Evolutionary conservation across 2,797 vertebrate genomes (phyloP).

Genomic region (Cetoscarus ocellatus): DNA sequence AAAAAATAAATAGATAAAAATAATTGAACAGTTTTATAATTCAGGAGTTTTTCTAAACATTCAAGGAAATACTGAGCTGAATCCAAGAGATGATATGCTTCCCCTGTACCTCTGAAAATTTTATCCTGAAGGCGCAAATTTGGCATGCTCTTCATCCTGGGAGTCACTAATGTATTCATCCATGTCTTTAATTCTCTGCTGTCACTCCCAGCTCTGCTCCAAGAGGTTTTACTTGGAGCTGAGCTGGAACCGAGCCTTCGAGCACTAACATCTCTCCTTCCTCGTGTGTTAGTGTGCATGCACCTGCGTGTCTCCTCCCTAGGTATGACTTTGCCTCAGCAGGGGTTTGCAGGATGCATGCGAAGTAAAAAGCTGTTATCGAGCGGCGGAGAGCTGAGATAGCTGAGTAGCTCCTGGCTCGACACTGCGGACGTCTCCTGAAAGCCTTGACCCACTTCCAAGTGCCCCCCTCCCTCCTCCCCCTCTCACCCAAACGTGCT

Average conservation of each 20-base stretch:
- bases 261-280: slow-evolving; percentile 11
- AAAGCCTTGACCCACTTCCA: slow-evolving; percentile 81
- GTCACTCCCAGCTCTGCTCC: slow-evolving; percentile 36
- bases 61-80: slow-evolving; percentile 2
- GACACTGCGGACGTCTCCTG: slow-evolving; percentile 58
- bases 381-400: slow-evolving; percentile 35
- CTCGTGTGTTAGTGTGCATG: not conserved
- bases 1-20: too few relatives aligned
- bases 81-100: slow-evolving; percentile 3
- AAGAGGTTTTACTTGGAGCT: slow-evolving; percentile 23
- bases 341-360: slow-evolving; percentile 29
- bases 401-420: slow-evolving; percentile 54
- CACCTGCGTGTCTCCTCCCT: slow-evolving; percentile 16
- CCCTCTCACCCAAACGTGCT: slow-evolving; percentile 50
- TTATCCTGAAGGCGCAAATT: slow-evolving; percentile 47
- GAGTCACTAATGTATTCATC: slow-evolving; percentile 57
- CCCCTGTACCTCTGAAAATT: slow-evolving; percentile 29
- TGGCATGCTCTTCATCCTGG: slow-evolving; percentile 9
- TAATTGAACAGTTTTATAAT: too few relatives aligned
- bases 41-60: not conserved
- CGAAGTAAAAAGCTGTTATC: slow-evolving; percentile 32
- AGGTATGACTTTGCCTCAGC: slow-evolving; percentile 55
- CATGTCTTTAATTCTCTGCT: slow-evolving; percentile 49
- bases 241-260: too few relatives aligned
- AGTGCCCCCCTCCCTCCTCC: slow-evolving; percentile 19